Conservation (phyloP, 2,113 vertebrate species). For the Paramisgurnus dabryanus region DNA sequence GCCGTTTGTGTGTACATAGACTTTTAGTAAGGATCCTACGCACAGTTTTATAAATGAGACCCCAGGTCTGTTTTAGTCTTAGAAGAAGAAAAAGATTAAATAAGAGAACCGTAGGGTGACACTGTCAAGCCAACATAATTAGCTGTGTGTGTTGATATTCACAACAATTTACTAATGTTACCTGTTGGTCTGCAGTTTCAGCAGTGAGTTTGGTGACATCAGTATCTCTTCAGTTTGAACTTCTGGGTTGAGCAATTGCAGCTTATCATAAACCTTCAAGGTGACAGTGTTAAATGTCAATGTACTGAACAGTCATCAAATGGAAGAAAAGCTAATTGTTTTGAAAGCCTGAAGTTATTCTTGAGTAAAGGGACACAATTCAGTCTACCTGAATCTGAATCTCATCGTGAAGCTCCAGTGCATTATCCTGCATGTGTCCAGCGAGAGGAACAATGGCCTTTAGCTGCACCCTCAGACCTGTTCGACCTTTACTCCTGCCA, state of each 20-base stretch:
- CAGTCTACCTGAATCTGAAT: slow-evolving; percentile 89
- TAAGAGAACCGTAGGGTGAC: too few relatives aligned
- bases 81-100: too few relatives aligned
- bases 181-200: slow-evolving; percentile 78
- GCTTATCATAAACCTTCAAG: slow-evolving; percentile 86
- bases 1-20: too few relatives aligned
- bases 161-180: slow-evolving; percentile 44
- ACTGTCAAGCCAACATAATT: too few relatives aligned
- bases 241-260: slow-evolving; percentile 81
- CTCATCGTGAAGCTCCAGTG: slow-evolving; percentile 84
- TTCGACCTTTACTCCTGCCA: slow-evolving; percentile 82
- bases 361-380: neutral
- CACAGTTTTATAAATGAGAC: too few relatives aligned
- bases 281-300: neutral
- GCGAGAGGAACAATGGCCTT: slow-evolving; percentile 71
- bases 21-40: too few relatives aligned
- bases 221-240: slow-evolving; percentile 80
- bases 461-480: slow-evolving; percentile 86
- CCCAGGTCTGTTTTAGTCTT: too few relatives aligned
- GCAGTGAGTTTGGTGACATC: slow-evolving; percentile 75
- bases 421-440: slow-evolving; percentile 76
- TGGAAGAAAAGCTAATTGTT: too few relatives aligned
- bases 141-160: too few relatives aligned
- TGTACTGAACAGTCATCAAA: neutral
- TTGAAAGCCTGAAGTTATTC: too few relatives aligned